Conservation (phyloP, 1,140 invertebrate genomes). For the Aleiodes sp. region DNA sequence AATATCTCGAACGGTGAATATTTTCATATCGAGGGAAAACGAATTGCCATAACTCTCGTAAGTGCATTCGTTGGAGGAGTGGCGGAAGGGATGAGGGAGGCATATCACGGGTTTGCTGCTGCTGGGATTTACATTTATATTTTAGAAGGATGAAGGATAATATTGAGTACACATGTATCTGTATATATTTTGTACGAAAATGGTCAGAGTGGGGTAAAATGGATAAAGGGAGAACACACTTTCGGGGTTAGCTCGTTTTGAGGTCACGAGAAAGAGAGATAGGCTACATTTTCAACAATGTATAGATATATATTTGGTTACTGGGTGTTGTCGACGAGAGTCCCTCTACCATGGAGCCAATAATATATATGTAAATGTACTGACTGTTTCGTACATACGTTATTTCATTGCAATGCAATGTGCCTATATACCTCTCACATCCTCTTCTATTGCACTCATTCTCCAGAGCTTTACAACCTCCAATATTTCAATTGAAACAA, state of each 20-base stretch:
- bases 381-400: slow-evolving; percentile 13
- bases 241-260: background rate
- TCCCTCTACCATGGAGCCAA: background rate
- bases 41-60: slow-evolving; percentile 11
- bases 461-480: too few species aligned
- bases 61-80: too few species aligned
- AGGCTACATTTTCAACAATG: slow-evolving; percentile 2
- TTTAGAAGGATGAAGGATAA: slow-evolving; percentile 18
- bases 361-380: slow-evolving; percentile 16
- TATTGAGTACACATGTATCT: slow-evolving; percentile 12
- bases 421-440: background rate
- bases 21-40: slow-evolving; percentile 16
- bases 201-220: slow-evolving; percentile 6
- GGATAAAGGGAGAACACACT: background rate
- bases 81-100: too few species aligned
- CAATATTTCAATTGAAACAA: background rate
- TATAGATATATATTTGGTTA: slow-evolving; percentile 10
- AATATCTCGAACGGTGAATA: background rate
- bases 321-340: slow-evolving; percentile 8
- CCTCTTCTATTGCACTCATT: background rate
- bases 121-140: slow-evolving; percentile 14
- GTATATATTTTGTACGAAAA: slow-evolving; percentile 10
- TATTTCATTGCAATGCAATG: background rate
- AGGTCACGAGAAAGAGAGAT: slow-evolving; percentile 10
- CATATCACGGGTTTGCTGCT: background rate